phyloP scores from a whole-genome alignment of 2,888 invertebrate genomes.

The Thymelicus acteon region DNA sequence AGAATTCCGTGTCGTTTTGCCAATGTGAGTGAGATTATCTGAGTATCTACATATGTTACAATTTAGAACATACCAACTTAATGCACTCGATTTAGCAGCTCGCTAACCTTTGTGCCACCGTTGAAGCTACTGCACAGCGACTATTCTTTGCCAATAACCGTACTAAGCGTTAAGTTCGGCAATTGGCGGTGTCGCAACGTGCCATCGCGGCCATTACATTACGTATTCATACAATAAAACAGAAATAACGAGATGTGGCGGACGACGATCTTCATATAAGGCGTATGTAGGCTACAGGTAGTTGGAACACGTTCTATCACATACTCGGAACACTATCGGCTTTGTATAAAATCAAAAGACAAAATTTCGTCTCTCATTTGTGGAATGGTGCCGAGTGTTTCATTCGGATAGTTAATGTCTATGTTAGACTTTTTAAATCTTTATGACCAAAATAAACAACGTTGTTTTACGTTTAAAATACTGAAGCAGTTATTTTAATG shows the following conservation, averaged over 20 bases:
- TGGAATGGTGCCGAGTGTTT: constrained; percentile 16
- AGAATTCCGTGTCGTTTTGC: too few species aligned
- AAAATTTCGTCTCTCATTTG: constrained; percentile 12
- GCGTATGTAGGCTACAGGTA: constrained; percentile 43
- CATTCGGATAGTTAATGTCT: neutral
- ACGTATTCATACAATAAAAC: constrained; percentile 82
- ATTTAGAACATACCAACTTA: too few species aligned
- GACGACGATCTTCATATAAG: constrained; percentile 50
- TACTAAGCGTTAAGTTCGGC: constrained; percentile 66
- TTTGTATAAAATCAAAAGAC: constrained; percentile 5
- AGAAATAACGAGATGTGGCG: constrained; percentile 76
- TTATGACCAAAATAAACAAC: neutral
- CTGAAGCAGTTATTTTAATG: too few species aligned
- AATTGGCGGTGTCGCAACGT: constrained; percentile 78
- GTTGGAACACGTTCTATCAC: constrained; percentile 48
- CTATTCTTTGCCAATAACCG: constrained; percentile 66
- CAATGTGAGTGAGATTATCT: too few species aligned
- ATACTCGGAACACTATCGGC: constrained; percentile 8
- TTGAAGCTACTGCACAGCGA: neutral
- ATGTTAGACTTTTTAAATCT: neutral
- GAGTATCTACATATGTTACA: too few species aligned
- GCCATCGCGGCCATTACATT: constrained; percentile 60
- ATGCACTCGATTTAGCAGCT: too few species aligned
- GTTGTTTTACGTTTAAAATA: too few species aligned
- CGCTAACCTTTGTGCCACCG: too few species aligned